Evolutionary conservation across 1,140 invertebrate genomes (phyloP).

Genomic region (Trachelipus rathkii): DNA sequence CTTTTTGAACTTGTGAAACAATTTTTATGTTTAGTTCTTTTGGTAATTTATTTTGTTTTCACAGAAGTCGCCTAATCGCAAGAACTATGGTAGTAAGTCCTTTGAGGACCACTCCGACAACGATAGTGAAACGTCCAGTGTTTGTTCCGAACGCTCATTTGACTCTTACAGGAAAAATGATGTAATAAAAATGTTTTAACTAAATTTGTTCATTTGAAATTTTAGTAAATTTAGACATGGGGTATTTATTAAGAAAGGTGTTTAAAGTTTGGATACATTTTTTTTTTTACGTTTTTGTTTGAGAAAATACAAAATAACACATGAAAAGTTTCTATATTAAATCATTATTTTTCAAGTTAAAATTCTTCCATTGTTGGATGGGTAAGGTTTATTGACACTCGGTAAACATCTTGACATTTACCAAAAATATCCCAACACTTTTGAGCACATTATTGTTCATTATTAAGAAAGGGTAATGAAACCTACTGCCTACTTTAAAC

Average conservation of each 20-base stretch:
- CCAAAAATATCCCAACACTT: no score
- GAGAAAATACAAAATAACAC: no score
- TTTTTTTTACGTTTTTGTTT: no score
- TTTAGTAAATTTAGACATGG: not conserved
- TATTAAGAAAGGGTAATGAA: no score
- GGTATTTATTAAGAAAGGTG: not conserved
- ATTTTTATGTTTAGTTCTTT: no score
- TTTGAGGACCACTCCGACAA: conserved; percentile 70
- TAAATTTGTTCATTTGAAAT: conserved; percentile 42
- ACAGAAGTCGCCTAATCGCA: conserved; percentile 41
- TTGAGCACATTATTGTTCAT: no score
- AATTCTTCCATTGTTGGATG: no score
- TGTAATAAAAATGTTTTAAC: conserved; percentile 58
- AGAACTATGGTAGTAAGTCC: conserved; percentile 37
- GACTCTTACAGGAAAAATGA: conserved; percentile 61
- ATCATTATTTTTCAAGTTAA: no score
- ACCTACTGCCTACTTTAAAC: no score
- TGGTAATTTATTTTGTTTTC: conserved; percentile 17
- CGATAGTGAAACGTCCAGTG: conserved; percentile 88
- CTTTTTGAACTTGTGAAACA: not conserved
- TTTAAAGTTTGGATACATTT: conserved; percentile 12
- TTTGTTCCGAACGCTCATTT: conserved; percentile 85
- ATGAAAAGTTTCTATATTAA: no score
- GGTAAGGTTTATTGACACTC: no score
- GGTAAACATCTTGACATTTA: no score